Conservation (phyloP, 2,797 vertebrate species). For the Phylloscopus collybita region DNA sequence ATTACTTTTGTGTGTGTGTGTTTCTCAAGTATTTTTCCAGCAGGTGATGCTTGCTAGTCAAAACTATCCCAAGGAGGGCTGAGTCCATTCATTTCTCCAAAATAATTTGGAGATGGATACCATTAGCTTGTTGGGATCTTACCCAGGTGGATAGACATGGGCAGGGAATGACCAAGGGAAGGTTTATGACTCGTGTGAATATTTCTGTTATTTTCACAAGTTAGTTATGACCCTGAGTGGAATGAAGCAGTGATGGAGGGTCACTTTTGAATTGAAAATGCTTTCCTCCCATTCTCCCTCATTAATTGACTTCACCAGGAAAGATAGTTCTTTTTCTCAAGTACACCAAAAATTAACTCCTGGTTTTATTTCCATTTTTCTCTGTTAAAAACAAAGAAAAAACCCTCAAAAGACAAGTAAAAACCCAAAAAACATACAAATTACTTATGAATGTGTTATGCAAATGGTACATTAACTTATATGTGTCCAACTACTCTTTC, state of each 20-base stretch:
- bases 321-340: neutral
- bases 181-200: neutral
- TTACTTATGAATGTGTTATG: neutral
- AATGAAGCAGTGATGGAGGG: neutral
- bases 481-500: neutral
- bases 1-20: rapidly evolving
- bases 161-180: neutral
- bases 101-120: neutral
- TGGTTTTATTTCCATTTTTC: neutral
- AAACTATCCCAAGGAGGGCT: neutral
- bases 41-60: neutral
- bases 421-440: neutral
- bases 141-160: neutral
- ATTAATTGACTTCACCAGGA: neutral
- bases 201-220: neutral
- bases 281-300: neutral
- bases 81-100: neutral
- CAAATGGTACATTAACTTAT: neutral
- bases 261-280: neutral
- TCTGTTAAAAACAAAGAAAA: neutral
- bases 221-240: neutral
- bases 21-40: neutral
- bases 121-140: neutral
- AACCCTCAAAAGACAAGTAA: neutral
- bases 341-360: neutral